Percentiles rank a stretch among this genome's conserved stretches.
phyloP scores from a whole-genome alignment of 2,113 vertebrate genomes.

The Ivindomyrus marchei region DNA sequence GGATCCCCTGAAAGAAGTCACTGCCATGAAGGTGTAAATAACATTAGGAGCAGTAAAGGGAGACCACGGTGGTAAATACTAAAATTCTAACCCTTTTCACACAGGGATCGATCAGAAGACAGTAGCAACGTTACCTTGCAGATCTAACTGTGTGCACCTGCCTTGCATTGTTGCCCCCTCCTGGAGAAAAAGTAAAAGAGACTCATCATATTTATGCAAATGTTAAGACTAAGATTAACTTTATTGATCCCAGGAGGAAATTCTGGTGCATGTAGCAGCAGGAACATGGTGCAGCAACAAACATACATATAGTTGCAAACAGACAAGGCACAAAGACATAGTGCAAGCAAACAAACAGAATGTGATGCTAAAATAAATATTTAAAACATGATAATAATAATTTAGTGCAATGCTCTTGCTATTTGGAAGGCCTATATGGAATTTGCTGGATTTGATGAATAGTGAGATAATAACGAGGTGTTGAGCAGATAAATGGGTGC shows the following conservation, averaged over 20 bases:
- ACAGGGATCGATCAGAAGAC: neutral
- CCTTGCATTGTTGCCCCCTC: neutral
- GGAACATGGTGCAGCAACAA: too few species aligned
- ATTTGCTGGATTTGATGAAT: neutral
- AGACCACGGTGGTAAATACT: neutral
- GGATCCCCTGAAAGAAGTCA: neutral
- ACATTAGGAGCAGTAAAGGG: neutral
- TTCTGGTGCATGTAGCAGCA: neutral
- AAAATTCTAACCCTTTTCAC: neutral
- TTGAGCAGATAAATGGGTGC: neutral
- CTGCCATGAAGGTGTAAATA: neutral
- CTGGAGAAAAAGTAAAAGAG: neutral
- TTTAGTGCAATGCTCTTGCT: neutral
- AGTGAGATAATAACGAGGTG: neutral
- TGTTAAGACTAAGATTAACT: neutral
- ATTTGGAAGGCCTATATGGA: neutral
- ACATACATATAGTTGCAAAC: neutral
- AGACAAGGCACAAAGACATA: too few species aligned
- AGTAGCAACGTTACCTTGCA: constrained; percentile 5
- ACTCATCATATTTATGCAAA: neutral
- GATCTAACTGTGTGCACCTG: neutral
- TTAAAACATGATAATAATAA: neutral
- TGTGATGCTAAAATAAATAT: neutral
- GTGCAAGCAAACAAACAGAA: neutral
- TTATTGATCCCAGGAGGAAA: neutral